Evolutionary conservation across 1,140 invertebrate species (phyloP), one percentile per base, ranked within the genome.

Genomic region (Aphelinus atriplicis): DNA sequence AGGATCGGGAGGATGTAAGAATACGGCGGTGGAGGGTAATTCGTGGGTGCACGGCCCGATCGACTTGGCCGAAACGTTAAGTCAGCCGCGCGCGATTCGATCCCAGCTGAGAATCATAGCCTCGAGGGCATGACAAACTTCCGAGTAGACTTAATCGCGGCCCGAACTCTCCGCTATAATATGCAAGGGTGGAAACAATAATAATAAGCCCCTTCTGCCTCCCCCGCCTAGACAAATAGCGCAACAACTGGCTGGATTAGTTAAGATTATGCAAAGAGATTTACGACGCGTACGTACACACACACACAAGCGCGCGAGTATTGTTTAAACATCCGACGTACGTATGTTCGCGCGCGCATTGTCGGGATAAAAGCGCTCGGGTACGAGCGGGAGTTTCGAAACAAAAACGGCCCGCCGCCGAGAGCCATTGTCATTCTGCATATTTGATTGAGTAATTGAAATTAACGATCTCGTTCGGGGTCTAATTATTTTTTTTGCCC

Each of bases 151-250:
- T 82, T 84, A 86, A 86, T 86, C 84, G 81, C 58, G 69, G 60
- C 61, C 64, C 43, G 69, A 71, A 81, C 83, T 84, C 4, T 26
- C 79, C 78, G 82, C 83, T 86, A 83, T 85, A 87, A 86, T 85
- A 85, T 85, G 82, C 82, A 86, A 83, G 86, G 85, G 85, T 83
- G 82, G 85, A 85, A 88, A 87, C 84, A 87, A 88, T 86, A 88
- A 87, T 87, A 88, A 77, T 69, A 73, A 73, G 65, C 66, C 57
- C 46, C 57, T 85, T 76, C 78, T 58, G 73, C 63, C 51, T 53
- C 51, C 9, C 51, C 9, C 51, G 78, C 80, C 80, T 83, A 84
- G 81, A 81, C 83, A 84, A 87, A 86, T 86, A 88, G 81, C 80
- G 69, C 80, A 78, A 84, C 83, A 83, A 73, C 64, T 58, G 71